Evolutionary conservation across 2,888 invertebrate genomes (phyloP).

Genomic region (Oscheius sp.): DNA sequence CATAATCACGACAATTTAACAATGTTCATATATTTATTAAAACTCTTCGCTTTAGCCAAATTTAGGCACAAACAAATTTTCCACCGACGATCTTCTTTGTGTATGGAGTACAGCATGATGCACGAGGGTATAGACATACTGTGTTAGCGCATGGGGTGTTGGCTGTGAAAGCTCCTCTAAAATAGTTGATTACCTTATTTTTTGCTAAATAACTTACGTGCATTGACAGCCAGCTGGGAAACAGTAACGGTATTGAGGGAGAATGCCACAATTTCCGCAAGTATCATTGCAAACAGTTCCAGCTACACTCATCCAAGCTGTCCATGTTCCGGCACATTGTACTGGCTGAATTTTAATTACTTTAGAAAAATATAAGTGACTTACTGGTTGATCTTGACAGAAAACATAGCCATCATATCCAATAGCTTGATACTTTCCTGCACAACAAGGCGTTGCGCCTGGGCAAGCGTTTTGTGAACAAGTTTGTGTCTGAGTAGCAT

Average conservation of each 20-base stretch:
- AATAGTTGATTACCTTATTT: conserved; percentile 29
- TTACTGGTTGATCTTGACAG: conserved; percentile 41
- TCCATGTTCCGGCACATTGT: conserved; percentile 48
- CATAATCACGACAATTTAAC: too few species aligned
- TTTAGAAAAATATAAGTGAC: neutral
- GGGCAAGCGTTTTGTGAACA: conserved; percentile 37
- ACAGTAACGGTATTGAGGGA: conserved; percentile 34
- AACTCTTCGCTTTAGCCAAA: neutral
- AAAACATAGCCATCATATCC: conserved; percentile 45
- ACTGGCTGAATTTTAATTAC: conserved; percentile 30
- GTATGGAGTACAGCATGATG: conserved; percentile 47
- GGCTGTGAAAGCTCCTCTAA: conserved; percentile 35
- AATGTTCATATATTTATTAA: neutral
- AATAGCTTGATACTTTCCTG: conserved; percentile 38
- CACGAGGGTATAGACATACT: conserved; percentile 43
- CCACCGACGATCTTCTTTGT: conserved; percentile 32
- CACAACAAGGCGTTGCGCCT: conserved; percentile 24
- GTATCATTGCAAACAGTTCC: conserved; percentile 40
- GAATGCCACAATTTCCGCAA: conserved; percentile 41
- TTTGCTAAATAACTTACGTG: conserved; percentile 30
- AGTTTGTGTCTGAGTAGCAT: conserved; percentile 28
- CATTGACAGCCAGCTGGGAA: conserved; percentile 51
- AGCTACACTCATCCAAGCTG: conserved; percentile 33
- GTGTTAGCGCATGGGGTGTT: conserved; percentile 33
- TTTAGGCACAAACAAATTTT: conserved; percentile 24